Conservation (phyloP, 2,113 vertebrate genomes). For the Cyprinodon brontotheroides region DNA sequence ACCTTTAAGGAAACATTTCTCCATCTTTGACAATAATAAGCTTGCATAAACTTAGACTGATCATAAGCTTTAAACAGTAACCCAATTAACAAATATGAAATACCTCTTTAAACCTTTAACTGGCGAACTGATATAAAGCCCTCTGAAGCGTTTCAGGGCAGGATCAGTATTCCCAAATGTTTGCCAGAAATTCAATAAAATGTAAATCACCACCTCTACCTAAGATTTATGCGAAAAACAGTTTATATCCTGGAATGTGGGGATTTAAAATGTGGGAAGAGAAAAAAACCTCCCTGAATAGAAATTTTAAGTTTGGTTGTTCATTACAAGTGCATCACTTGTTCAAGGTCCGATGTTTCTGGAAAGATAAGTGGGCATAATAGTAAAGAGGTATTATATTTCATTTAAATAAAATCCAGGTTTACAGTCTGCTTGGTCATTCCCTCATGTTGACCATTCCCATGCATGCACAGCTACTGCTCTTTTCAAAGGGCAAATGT, state of each 20-base stretch:
- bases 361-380: slow-evolving; percentile 45
- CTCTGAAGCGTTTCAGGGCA: not conserved
- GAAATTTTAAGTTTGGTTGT: not conserved
- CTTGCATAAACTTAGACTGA: not conserved
- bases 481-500: slow-evolving; percentile 35
- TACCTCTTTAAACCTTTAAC: not conserved
- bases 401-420: slow-evolving; percentile 57
- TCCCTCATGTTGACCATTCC: slow-evolving; percentile 69
- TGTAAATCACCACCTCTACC: not conserved
- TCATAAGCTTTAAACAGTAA: not conserved
- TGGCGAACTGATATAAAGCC: not conserved
- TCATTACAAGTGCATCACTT: slow-evolving; percentile 40
- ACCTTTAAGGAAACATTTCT: too few species aligned
- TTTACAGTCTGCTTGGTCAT: slow-evolving; percentile 53
- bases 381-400: slow-evolving; percentile 47
- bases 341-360: slow-evolving; percentile 38
- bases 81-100: not conserved
- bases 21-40: too few species aligned
- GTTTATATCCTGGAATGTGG: not conserved
- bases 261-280: not conserved
- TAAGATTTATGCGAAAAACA: not conserved
- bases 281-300: not conserved
- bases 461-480: slow-evolving; percentile 35
- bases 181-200: not conserved
- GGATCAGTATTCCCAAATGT: not conserved